A percentile compares a stretch with the other conserved stretches of the same genome.
phyloP scores from a whole-genome alignment of 2,797 vertebrate genomes.

The Anomalospiza imberbis region DNA sequence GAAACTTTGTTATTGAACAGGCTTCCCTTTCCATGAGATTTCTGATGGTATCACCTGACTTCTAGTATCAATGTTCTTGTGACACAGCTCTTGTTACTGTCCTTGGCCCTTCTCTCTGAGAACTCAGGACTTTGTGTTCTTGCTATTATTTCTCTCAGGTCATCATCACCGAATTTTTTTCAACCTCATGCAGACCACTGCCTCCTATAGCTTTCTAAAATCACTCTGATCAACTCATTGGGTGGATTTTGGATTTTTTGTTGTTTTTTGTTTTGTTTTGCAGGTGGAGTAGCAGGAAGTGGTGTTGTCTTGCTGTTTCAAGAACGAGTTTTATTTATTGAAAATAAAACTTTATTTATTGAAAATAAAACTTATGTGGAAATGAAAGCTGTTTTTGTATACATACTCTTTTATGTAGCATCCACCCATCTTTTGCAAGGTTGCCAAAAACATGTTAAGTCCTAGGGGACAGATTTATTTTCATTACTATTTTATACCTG shows the following conservation, averaged over 20 bases:
- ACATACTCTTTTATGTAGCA: neutral
- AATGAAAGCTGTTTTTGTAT: neutral
- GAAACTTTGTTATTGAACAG: neutral
- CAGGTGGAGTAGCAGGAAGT: fast-evolving
- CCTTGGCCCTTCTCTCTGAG: neutral
- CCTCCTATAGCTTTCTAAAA: neutral
- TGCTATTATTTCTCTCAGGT: neutral
- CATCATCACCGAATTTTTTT: neutral
- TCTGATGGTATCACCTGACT: neutral
- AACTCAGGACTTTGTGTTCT: neutral
- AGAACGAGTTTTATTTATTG: neutral
- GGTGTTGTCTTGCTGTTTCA: neutral
- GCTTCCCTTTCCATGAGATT: neutral
- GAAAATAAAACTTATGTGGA: neutral
- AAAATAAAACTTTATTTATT: neutral
- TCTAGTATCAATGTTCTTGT: neutral
- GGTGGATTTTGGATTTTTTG: neutral
- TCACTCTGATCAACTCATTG: neutral
- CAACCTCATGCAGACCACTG: neutral
- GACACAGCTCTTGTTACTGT: too few species aligned
- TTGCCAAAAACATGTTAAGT: neutral
- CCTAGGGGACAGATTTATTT: neutral
- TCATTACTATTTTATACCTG: neutral
- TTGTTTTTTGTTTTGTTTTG: neutral
- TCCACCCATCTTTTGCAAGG: neutral